Evolutionary conservation across 1,140 invertebrate species (phyloP).

Genomic region (Drosophila miranda): DNA sequence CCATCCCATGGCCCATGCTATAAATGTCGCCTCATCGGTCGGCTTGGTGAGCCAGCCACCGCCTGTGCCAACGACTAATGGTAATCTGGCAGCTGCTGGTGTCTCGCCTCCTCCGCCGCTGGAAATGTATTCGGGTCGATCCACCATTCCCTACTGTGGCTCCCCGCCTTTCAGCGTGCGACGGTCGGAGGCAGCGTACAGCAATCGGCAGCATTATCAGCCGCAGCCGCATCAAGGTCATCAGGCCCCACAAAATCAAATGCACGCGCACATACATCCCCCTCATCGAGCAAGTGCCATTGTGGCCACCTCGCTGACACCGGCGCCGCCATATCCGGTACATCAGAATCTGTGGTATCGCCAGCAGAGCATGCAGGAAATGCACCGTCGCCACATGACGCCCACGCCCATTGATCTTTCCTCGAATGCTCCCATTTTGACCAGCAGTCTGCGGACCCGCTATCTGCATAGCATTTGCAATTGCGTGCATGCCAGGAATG

Average conservation of each 20-base stretch:
- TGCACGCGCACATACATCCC: constrained; percentile 73
- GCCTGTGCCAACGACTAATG: constrained; percentile 44
- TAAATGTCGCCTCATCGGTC: too few relatives aligned
- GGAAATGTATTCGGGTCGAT: constrained; percentile 70
- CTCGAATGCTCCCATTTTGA: constrained; percentile 70
- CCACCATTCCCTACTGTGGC: constrained; percentile 64
- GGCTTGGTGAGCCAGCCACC: constrained; percentile 30
- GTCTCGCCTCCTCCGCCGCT: constrained; percentile 66
- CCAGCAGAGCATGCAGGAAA: constrained; percentile 87
- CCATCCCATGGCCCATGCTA: too few relatives aligned
- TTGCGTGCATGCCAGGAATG: constrained; percentile 70
- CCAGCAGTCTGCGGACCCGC: constrained; percentile 63
- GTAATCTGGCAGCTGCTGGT: constrained; percentile 43
- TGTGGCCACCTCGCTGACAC: constrained; percentile 63
- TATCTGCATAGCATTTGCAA: constrained; percentile 72
- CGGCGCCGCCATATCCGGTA: constrained; percentile 86
- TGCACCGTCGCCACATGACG: constrained; percentile 80
- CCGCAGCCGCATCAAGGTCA: constrained; percentile 76
- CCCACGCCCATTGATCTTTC: constrained; percentile 80
- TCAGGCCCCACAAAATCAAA: constrained; percentile 70
- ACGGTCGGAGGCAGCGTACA: constrained; percentile 63
- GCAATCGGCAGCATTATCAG: constrained; percentile 74
- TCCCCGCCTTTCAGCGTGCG: constrained; percentile 64
- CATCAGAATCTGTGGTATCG: constrained; percentile 89
- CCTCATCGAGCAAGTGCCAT: constrained; percentile 66